These are phyloP conservation scores for Drosophila pseudoananassae DNA, from an alignment of 1,140 invertebrate genomes.

Conservation along the genomic window DNA sequence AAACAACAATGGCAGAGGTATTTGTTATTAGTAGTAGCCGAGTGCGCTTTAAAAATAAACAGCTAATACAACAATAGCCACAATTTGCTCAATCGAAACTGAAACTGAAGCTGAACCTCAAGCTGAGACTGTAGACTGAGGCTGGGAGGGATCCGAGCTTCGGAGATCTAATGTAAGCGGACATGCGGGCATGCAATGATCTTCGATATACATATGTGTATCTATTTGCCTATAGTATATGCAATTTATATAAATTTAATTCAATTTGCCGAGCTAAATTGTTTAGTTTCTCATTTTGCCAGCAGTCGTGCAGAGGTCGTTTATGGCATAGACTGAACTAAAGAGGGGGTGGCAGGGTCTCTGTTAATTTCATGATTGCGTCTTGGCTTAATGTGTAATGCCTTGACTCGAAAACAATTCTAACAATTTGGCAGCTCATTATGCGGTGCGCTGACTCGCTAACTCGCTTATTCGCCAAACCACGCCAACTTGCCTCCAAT, in stretches of 20 bases:
- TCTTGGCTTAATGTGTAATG: constrained; percentile 45
- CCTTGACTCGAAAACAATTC: constrained; percentile 63
- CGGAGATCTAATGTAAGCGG: constrained; percentile 72
- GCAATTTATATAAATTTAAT: constrained; percentile 82
- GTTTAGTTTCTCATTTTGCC: constrained; percentile 44
- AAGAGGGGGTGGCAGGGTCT: neutral
- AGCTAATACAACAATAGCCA: constrained; percentile 76
- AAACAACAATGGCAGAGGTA: constrained; percentile 57
- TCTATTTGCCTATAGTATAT: constrained; percentile 51
- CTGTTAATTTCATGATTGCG: constrained; percentile 55
- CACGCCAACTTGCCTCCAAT: constrained; percentile 65
- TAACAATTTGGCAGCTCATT: constrained; percentile 81
- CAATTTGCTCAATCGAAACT: constrained; percentile 62
- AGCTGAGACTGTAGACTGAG: neutral
- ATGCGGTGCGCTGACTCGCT: constrained; percentile 44
- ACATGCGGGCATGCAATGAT: constrained; percentile 68
- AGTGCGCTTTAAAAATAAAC: constrained; percentile 76
- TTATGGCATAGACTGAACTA: neutral
- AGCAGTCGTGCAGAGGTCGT: constrained; percentile 70
- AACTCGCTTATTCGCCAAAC: constrained; percentile 23
- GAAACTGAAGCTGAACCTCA: constrained; percentile 9
- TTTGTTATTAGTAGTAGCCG: constrained; percentile 60
- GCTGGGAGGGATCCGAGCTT: constrained; percentile 32
- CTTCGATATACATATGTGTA: constrained; percentile 56
- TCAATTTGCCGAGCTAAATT: constrained; percentile 78